Base-by-base conservation (phyloP, 35 echinoderm and acorn worm species). In the Apostichopus californicus region DNA sequence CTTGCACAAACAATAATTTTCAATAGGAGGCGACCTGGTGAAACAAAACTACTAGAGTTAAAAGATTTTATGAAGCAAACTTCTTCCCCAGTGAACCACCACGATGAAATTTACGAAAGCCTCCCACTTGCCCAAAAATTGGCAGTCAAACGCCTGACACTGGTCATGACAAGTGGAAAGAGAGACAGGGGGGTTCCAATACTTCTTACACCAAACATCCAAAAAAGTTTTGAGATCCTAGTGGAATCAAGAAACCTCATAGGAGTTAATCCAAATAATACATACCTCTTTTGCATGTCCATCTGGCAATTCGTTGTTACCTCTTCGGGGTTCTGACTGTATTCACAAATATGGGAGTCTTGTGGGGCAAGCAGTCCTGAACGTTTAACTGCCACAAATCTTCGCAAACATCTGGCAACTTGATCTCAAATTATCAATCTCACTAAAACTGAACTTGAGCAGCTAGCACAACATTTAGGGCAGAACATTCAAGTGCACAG, bases 391-490 rank as follows among this genome's bases (percentile, higher is more conserved):
- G 87, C 12, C 92, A 64, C 81, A 82, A 26, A 90, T 59, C 71
- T 93, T 78, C 77, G 92, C 94, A 86, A 91, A 90, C 56, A 73
- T 95, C 5, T 66, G 86, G 61, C 87, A 89, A 83, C 94, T 83
- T 93, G 84, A 87, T 8, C 91, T 77, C 18, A 86, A 56, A 80
- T 72, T 26, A 26, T 95, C 18, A 78, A 54, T 55, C 61, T 93
- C 52, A 89, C 78, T 22, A 85, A 93, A 86, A 90, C 92, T 90
- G 91, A 95, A 54, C 78, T 95, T 34, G 94, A 95, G 78, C 57
- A 93, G 54, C 77, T 95, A 22, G 94, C 94, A 22, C 68, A 78
- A 54, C 92, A 93, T 58, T 89, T 95, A 89, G 91, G 94, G 25
- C 94, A 95, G 24, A 83, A 93, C 77, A 95, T 93, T 77, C 57